These are phyloP conservation scores for Grus americana DNA, from an alignment of 2,113 vertebrate species.

Conservation along the genomic window DNA sequence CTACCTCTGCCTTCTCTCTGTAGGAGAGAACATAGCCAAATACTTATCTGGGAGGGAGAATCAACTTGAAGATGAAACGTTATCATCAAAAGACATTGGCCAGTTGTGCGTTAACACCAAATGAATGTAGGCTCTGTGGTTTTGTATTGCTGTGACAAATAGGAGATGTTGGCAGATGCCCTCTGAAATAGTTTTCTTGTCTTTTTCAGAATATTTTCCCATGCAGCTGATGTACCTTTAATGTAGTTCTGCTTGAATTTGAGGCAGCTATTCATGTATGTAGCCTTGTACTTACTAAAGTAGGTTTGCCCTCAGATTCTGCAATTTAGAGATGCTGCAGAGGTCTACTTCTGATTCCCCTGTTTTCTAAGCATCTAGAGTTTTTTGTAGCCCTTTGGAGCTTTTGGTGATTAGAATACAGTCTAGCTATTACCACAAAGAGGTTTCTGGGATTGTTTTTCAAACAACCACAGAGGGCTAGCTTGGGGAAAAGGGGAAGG, in stretches of 20 bases:
- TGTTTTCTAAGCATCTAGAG: not conserved
- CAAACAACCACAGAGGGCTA: not conserved
- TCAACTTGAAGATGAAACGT: not conserved
- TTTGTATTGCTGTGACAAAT: not conserved
- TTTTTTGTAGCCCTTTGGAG: not conserved
- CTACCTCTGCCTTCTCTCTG: not conserved
- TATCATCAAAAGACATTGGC: not conserved
- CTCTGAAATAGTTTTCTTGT: not conserved
- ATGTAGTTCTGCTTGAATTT: not conserved
- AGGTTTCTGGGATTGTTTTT: not conserved
- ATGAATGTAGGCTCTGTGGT: not conserved
- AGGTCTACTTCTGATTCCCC: not conserved
- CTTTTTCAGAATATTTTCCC: not conserved
- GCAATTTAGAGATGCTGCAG: not conserved
- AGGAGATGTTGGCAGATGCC: not conserved
- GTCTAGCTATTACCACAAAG: not conserved
- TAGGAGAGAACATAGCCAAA: not conserved
- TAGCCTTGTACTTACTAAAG: not conserved
- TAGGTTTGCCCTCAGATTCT: not conserved
- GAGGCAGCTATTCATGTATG: not conserved
- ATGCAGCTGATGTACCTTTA: not conserved
- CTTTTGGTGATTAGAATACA: not conserved
- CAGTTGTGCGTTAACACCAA: not conserved
- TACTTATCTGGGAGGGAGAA: not conserved
- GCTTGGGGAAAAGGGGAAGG: not conserved